Conservation (phyloP, 2,797 vertebrate species). For the Microctenopoma lineatum region DNA sequence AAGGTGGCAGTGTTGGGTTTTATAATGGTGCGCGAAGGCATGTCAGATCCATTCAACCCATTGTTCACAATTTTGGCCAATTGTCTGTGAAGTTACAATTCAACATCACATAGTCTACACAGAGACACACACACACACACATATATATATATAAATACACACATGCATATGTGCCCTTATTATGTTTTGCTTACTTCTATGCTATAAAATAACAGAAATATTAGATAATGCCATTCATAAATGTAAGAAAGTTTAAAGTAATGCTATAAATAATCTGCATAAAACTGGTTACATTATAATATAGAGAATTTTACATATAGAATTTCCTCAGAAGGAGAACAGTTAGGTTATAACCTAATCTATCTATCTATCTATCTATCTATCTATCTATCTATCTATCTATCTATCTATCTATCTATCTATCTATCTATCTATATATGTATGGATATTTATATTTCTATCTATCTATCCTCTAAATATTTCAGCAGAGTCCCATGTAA, state of each 20-base stretch:
- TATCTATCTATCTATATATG: conserved; percentile 2
- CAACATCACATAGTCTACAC: background rate
- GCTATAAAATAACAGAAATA: background rate
- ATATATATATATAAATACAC: no score
- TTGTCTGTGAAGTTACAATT: conserved; percentile 8
- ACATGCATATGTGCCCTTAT: background rate
- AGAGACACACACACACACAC: no score
- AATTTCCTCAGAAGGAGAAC: background rate
- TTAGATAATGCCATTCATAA: no score
- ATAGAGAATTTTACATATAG: background rate
- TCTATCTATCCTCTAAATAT: background rate
- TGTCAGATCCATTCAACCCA: conserved; percentile 21
- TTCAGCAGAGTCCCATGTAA: background rate
- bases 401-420: no score
- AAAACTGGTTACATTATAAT: no score
- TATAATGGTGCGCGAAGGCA: conserved; percentile 39
- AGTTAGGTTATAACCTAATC: no score
- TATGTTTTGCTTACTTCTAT: background rate
- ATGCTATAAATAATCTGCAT: no score
- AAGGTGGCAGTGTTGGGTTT: conserved; percentile 98
- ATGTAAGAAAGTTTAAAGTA: no score
- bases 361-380: background rate
- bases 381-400: background rate
- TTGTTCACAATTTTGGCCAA: conserved; percentile 19
- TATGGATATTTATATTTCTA: background rate